Evolutionary conservation across 2,888 invertebrate species (phyloP).

Genomic region (Caenorhabditis virilis): DNA sequence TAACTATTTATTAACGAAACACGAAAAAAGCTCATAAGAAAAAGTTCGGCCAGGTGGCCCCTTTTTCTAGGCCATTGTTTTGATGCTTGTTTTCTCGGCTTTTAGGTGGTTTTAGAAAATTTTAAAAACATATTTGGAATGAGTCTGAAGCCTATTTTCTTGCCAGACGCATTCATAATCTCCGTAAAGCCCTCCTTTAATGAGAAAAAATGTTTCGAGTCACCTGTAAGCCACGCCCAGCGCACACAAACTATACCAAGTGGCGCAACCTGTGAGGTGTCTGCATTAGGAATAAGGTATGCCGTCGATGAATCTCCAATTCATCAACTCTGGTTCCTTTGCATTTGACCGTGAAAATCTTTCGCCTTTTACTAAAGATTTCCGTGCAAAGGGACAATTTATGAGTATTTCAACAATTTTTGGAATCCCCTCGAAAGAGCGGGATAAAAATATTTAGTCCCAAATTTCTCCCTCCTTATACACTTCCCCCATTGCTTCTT

Average conservation of each 20-base stretch:
- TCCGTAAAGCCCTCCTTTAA: constrained; percentile 17
- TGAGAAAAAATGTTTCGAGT: constrained; percentile 18
- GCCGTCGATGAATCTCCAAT: neutral
- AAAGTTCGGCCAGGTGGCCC: too few species aligned
- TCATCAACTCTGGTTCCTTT: constrained; percentile 20
- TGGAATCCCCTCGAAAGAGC: too few species aligned
- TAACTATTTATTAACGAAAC: too few species aligned
- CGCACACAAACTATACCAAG: too few species aligned
- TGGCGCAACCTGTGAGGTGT: too few species aligned
- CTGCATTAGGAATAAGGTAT: too few species aligned
- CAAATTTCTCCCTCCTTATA: too few species aligned
- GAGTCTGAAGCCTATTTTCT: neutral
- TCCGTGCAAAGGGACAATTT: neutral
- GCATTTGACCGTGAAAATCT: constrained; percentile 60
- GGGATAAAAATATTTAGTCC: too few species aligned
- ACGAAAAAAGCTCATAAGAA: too few species aligned
- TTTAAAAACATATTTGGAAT: neutral
- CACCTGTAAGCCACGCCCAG: constrained; percentile 21
- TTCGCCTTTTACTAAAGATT: constrained; percentile 10
- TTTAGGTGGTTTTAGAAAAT: constrained; percentile 5
- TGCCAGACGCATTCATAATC: constrained; percentile 19
- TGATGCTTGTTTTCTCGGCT: neutral
- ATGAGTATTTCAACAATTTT: too few species aligned
- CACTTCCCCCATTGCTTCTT: too few species aligned
- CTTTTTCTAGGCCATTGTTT: too few species aligned